Evolutionary conservation across 1,140 invertebrate species (phyloP).

Genomic region (Archegozetes longisetosus): DNA sequence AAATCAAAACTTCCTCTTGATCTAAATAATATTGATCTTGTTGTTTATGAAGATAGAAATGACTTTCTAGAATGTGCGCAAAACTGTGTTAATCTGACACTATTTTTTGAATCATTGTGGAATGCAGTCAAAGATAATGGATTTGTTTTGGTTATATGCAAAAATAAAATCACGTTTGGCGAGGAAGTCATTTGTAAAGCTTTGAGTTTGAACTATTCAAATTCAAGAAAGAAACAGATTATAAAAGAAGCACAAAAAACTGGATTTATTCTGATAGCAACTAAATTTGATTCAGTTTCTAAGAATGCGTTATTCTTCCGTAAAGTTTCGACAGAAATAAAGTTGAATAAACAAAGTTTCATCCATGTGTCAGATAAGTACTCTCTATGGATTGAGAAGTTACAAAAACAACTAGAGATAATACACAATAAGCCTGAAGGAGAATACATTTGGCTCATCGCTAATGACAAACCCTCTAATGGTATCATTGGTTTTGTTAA

Average conservation of each 20-base stretch:
- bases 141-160: constrained; percentile 58
- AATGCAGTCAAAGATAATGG: constrained; percentile 47
- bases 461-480: constrained; percentile 19
- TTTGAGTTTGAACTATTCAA: no score
- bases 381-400: no score
- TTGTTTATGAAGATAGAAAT: constrained; percentile 26
- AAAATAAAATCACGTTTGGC: no score
- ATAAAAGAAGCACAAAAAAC: no score
- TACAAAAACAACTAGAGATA: no score
- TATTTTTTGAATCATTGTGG: constrained; percentile 24
- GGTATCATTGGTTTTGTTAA: constrained; percentile 74
- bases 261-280: no score
- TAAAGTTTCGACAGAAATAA: constrained; percentile 16
- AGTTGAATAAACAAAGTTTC: not conserved
- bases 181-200: no score
- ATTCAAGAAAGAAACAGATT: no score
- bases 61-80: not conserved
- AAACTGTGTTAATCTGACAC: constrained; percentile 25
- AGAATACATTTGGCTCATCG: constrained; percentile 22
- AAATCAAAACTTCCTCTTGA: constrained; percentile 9
- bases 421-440: no score
- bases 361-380: no score
- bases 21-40: constrained; percentile 22
- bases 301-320: constrained; percentile 32
- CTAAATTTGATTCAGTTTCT: no score